These are phyloP conservation scores for Onychostoma macrolepis DNA, from an alignment of 2,113 vertebrate genomes.

Conservation along the genomic window DNA sequence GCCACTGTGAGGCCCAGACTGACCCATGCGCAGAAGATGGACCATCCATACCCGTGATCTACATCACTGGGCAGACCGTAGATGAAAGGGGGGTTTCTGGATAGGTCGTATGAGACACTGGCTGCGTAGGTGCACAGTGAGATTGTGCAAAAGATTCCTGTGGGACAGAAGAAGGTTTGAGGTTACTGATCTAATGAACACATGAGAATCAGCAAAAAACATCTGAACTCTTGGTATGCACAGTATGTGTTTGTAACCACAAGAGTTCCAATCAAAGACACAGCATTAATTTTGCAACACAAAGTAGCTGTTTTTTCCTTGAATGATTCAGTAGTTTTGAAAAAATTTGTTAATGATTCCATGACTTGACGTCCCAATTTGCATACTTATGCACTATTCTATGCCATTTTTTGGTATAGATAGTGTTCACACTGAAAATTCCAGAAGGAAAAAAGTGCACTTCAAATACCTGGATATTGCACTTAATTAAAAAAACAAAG, in stretches of 20 bases:
- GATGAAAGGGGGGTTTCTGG: conserved; percentile 82
- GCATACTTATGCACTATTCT: no score
- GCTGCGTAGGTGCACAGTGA: conserved; percentile 86
- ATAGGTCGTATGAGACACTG: conserved; percentile 85
- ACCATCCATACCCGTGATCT: conserved; percentile 87
- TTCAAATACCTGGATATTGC: no score
- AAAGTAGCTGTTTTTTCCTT: not conserved
- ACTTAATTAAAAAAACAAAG: no score
- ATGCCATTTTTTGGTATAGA: no score
- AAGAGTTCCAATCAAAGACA: no score
- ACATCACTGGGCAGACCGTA: conserved; percentile 83
- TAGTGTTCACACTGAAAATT: no score
- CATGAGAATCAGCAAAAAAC: not conserved
- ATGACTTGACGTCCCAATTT: no score
- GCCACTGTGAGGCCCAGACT: conserved; percentile 83
- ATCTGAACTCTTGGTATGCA: not conserved
- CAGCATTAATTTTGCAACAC: not conserved
- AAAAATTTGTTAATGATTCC: no score
- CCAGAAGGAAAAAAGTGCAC: no score
- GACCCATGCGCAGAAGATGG: conserved; percentile 84
- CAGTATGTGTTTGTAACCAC: no score
- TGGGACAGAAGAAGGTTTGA: not conserved
- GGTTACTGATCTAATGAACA: conserved; percentile 7
- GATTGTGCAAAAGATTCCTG: conserved; percentile 89
- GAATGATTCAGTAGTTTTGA: no score